Conservation (phyloP, 1,140 invertebrate genomes). For the Carcinoscorpius rotundicauda region DNA sequence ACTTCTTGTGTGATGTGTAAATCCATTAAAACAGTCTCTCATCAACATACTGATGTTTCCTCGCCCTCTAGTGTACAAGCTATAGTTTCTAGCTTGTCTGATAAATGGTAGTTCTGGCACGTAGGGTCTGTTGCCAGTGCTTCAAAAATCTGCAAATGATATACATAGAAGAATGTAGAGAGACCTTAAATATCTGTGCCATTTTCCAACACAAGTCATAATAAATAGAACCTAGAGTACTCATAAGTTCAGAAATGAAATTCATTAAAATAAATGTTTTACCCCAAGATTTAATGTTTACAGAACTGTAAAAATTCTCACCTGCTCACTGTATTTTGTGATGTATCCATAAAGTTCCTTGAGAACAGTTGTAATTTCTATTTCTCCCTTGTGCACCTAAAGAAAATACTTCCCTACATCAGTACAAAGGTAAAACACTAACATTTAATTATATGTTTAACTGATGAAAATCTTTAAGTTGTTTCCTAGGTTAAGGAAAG, state of each 20-base stretch:
- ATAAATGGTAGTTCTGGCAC: slow-evolving; percentile 74
- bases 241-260: too few relatives aligned
- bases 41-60: slow-evolving; percentile 26
- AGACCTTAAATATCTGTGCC: too few relatives aligned
- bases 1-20: too few relatives aligned
- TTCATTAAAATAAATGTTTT: too few relatives aligned
- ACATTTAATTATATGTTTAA: too few relatives aligned
- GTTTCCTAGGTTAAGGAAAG: too few relatives aligned
- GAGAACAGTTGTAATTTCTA: slow-evolving; percentile 76
- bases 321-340: slow-evolving; percentile 82
- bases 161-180: too few relatives aligned
- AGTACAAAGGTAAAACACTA: background rate
- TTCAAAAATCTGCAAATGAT: slow-evolving; percentile 51
- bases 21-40: background rate
- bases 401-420: background rate
- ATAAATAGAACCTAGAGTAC: too few relatives aligned
- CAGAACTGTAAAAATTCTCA: slow-evolving; percentile 34
- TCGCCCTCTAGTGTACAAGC: slow-evolving; percentile 62
- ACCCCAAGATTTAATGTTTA: too few relatives aligned
- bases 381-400: slow-evolving; percentile 59
- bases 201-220: too few relatives aligned
- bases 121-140: slow-evolving; percentile 64
- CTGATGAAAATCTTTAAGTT: too few relatives aligned
- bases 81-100: slow-evolving; percentile 77
- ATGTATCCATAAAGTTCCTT: slow-evolving; percentile 91